Evolutionary conservation across 2,888 invertebrate genomes (phyloP), one percentile per base, ranked within the genome.

Genomic region (Byasa hedistus): DNA sequence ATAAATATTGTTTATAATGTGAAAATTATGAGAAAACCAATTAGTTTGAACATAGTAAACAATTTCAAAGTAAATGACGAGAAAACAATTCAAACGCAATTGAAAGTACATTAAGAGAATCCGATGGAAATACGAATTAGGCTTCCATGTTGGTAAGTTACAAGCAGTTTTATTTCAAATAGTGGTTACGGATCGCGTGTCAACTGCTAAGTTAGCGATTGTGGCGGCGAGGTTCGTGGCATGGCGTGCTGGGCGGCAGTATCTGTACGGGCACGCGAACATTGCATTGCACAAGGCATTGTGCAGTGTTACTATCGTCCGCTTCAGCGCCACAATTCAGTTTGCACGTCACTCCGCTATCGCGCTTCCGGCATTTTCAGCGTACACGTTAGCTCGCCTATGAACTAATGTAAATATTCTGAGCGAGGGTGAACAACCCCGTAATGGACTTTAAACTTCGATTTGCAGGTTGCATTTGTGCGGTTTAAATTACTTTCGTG

Each of bases 181-280:
- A 66, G 55, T 36, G 44, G 23, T 61, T 64, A 23, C 19, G 27
- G 61, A 69, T 70, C 64, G 70, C 70, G 70, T 70, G 70, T 65
- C 51, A 65, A 69, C 63, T 61, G 63, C 59, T 65, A 69, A 67
- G 63, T 65, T 48, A 32, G 66, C 57, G 58, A 55, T 58, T 62
- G 58, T 62, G 64, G 68, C 32, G 64, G 61, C 24, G 57, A 27
- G 52, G 60, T 63, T 22, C 23, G 61, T 54, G 48, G 58, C 44
- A 39, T 69, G 61, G 67, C 70, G 69, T 70, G 69, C 44, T 22
- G 58, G 36, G 22, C 27, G 52, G 48, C 66, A 58, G 58, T 66
- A 66, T 66, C 66, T 55, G 32, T 44, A 54, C 10, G 24, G 27
- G 59, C 66, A 66, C 66, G 66, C 66, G 61, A 66, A 36, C 48